phyloP scores from a whole-genome alignment of 1,140 invertebrate species.

The Colletes latitarsis region DNA sequence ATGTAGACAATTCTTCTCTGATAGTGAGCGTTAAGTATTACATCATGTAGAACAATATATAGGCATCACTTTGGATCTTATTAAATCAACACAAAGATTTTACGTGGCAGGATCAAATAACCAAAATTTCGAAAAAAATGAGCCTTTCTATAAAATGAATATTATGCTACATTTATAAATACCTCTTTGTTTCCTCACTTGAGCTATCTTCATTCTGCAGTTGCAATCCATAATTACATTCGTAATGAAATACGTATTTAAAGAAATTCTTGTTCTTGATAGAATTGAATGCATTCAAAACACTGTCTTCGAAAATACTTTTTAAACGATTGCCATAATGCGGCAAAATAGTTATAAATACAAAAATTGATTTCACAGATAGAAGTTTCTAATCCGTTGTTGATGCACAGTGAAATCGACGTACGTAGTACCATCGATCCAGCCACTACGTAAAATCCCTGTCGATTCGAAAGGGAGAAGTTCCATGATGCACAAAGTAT shows the following conservation, averaged over 20 bases:
- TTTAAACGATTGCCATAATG: slow-evolving; percentile 13
- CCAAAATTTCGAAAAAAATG: slow-evolving; percentile 18
- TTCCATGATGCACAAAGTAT: slow-evolving; percentile 58
- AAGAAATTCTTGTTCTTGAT: slow-evolving; percentile 23
- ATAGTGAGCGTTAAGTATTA: slow-evolving; percentile 49
- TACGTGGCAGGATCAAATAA: slow-evolving; percentile 48
- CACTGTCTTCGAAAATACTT: slow-evolving; percentile 23
- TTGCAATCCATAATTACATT: slow-evolving; percentile 13
- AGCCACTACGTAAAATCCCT: slow-evolving; percentile 62
- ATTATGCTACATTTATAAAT: slow-evolving; percentile 39
- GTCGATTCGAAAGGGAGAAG: slow-evolving; percentile 58
- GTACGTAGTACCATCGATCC: slow-evolving; percentile 36
- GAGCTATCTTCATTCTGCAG: slow-evolving; percentile 16
- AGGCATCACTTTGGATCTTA: slow-evolving; percentile 33
- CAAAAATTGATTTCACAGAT: slow-evolving; percentile 38
- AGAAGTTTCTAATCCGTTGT: slow-evolving; percentile 31
- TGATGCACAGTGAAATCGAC: slow-evolving; percentile 13
- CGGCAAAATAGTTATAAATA: slow-evolving; percentile 39
- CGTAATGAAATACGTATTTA: slow-evolving; percentile 20
- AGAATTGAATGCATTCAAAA: slow-evolving; percentile 16
- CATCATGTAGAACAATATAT: slow-evolving; percentile 51
- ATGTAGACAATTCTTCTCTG: slow-evolving; percentile 40
- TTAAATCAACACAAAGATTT: slow-evolving; percentile 55
- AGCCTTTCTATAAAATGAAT: slow-evolving; percentile 21
- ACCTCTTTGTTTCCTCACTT: slow-evolving; percentile 14